Base-by-base conservation (phyloP, 2,113 vertebrate species). In the Chaetorhynchus papuensis region DNA sequence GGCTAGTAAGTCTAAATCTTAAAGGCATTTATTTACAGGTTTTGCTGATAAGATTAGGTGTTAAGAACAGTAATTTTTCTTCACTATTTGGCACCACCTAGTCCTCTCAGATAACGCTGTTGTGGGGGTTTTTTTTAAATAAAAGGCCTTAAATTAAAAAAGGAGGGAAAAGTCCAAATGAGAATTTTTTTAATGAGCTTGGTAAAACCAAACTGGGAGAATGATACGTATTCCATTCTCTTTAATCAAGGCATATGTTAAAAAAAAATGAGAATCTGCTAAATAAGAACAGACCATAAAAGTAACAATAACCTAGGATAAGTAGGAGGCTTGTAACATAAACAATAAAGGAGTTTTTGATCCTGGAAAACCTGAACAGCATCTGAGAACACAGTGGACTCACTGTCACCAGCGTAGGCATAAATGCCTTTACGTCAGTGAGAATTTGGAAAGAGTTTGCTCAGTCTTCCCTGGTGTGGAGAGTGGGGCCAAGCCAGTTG, bases 371-470 rank as follows among this genome's bases (percentile, higher is more conserved):
- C 27, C 7, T 15, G 12, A 84, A 28, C 12, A 64, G 15, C 44
- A 23, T 56, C 49, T 0, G 1, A 53, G 39, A 68, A 23, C 23
- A 4, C 50, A 23, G 13, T 31, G 50, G 33, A 10, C 26, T 76
- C 12, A 1, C 41, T 13, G 22, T 50, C 4, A 9, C 23, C 31
- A 22, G 31, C 0, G 0, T 6, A 33, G 45, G 37, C 41, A 49
- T 52, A 24, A 47, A 50, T 49, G 39, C 47, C 30, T 45, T 44
- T 54, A 20, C 13, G 15, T 26, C 26, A 41, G 2, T 10, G 16
- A 27, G n/a, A 69, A 10, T 44, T 80, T 50, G 50, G 41, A n/a
- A 37, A 0, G 13, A 39, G 33, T 52, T 57, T 66, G 9, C 31
- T 79, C 18, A 4, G 16, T 41, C 31, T 39, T 82, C 9, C 21